Percentiles rank a stretch among this genome's conserved stretches.
Evolutionary conservation across 2,888 invertebrate species (phyloP).

Genomic region (Pristionchus japonicus): DNA sequence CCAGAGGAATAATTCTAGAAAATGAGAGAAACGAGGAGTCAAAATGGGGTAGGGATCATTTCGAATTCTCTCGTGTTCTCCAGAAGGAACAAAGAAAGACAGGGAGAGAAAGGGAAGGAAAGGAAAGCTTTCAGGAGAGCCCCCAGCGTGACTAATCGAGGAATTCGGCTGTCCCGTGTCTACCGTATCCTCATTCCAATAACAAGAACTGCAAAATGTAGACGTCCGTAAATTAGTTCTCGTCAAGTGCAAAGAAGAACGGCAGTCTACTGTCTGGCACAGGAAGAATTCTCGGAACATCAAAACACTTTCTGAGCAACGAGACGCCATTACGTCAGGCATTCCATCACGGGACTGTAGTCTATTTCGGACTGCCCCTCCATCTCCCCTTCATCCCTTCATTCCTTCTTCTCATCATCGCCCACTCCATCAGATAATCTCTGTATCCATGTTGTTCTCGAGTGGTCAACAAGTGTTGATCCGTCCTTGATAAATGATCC

Average conservation of each 20-base stretch:
- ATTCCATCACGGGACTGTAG: neutral
- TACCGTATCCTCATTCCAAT: neutral
- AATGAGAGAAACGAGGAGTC: neutral
- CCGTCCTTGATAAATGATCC: neutral
- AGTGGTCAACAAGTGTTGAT: neutral
- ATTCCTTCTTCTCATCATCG: neutral
- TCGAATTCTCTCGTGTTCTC: slow-evolving; percentile 26
- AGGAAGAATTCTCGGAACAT: too few species aligned
- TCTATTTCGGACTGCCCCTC: neutral
- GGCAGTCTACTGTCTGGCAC: neutral
- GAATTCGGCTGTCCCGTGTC: neutral
- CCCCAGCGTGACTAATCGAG: neutral
- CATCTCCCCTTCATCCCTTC: too few species aligned
- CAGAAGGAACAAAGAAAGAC: neutral
- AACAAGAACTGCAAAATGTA: neutral
- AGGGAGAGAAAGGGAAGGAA: neutral
- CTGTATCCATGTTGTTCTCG: neutral
- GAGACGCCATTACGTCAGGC: neutral
- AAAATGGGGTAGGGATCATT: slow-evolving; percentile 20
- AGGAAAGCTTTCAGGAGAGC: neutral
- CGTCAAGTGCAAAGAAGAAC: neutral
- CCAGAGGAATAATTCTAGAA: slow-evolving; percentile 27
- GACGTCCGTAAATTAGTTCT: neutral
- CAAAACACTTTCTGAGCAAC: neutral
- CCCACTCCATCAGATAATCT: neutral